These are phyloP conservation scores for Anguilla obscura DNA, from an alignment of 2,797 vertebrate genomes.

Conservation along the genomic window DNA sequence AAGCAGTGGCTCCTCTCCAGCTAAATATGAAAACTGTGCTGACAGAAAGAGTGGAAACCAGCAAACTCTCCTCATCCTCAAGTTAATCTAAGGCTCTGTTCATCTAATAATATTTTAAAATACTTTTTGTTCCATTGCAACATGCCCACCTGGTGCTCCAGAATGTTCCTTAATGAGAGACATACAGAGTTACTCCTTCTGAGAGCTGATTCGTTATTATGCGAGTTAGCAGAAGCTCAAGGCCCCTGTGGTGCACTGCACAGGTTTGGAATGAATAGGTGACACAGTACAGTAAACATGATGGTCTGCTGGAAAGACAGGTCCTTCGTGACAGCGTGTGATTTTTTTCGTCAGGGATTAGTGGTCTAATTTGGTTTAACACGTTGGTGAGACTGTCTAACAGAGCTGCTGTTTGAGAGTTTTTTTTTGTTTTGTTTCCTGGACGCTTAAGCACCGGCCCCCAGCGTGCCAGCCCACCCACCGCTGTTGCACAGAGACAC, in stretches of 20 bases:
- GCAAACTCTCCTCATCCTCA: background rate
- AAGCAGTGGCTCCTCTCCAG: background rate
- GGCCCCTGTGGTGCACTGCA: background rate
- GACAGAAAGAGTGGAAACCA: background rate
- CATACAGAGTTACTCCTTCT: background rate
- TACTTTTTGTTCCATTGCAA: background rate
- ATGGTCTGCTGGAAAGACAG: background rate
- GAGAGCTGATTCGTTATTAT: background rate
- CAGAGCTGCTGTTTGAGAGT: background rate
- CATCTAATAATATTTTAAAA: background rate
- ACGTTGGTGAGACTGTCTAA: background rate
- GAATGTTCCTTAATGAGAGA: background rate
- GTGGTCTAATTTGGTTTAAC: background rate
- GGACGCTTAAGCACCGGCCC: background rate
- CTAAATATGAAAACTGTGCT: background rate
- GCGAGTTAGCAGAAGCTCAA: background rate
- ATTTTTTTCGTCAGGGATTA: background rate
- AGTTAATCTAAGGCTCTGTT: background rate
- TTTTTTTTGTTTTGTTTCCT: background rate
- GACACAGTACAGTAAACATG: background rate
- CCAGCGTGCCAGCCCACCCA: background rate
- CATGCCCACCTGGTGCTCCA: background rate
- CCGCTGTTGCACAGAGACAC: background rate
- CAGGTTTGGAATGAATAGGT: background rate
- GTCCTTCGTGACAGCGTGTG: background rate